phyloP scores from a whole-genome alignment of 2,113 vertebrate species.

The Lucifuga dentata region DNA sequence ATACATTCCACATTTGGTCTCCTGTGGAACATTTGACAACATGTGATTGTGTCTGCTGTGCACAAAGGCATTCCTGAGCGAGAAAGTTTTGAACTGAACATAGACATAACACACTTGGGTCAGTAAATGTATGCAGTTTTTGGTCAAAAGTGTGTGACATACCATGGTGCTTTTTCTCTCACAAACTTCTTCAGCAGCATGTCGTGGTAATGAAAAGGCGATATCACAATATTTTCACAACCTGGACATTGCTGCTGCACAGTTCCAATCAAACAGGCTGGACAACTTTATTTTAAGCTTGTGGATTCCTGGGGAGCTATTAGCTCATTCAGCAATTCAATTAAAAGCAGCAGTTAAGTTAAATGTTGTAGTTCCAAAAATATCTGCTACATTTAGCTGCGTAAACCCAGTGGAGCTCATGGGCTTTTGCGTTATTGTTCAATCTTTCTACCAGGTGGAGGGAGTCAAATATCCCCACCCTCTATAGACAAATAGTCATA shows the following conservation, averaged over 20 bases:
- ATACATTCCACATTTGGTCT: constrained; percentile 52
- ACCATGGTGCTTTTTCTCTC: constrained; percentile 9
- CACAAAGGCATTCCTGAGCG: constrained; percentile 45
- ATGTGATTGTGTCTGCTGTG: constrained; percentile 29
- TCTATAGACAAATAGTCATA: too few relatives aligned
- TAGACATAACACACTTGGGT: constrained; percentile 19
- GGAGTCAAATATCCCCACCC: constrained; percentile 45
- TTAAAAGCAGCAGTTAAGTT: constrained; percentile 71
- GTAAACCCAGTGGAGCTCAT: constrained; percentile 41
- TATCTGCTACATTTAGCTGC: constrained; percentile 58
- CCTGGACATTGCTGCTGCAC: constrained; percentile 24
- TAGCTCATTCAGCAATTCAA: constrained; percentile 56
- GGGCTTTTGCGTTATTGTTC: constrained; percentile 48
- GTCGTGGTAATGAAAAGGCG: constrained; percentile 33
- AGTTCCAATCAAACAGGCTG: constrained; percentile 30
- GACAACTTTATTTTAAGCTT: constrained; percentile 56
- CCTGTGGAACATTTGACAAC: constrained; percentile 56
- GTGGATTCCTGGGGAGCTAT: constrained; percentile 43
- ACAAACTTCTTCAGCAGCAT: constrained; percentile 25
- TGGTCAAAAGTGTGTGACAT: constrained; percentile 1
- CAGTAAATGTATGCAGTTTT: constrained; percentile 16
- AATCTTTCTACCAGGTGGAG: constrained; percentile 59
- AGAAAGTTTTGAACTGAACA: constrained; percentile 13
- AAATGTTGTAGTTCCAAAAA: constrained; percentile 72
- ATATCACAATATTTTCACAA: constrained; percentile 67